Conservation (phyloP, 2,888 invertebrate genomes). For the Eretmocerus hayati region DNA sequence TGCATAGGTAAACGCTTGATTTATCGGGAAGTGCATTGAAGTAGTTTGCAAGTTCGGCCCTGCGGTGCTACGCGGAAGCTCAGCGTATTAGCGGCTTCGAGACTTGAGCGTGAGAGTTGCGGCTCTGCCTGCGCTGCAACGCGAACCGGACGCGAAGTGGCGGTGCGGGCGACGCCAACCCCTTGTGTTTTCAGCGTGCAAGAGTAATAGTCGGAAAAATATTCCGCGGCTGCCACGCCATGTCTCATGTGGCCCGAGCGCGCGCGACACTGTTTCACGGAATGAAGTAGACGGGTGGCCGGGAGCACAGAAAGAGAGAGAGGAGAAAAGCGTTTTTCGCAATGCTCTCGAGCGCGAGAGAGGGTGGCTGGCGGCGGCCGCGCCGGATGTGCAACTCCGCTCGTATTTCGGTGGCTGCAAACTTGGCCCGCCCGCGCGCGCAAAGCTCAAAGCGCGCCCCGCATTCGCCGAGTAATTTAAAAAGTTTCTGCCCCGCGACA, state of each 20-base stretch:
- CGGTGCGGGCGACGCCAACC: constrained; percentile 10
- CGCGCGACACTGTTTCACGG: not conserved
- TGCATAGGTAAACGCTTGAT: too few relatives aligned
- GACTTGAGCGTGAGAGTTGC: too few relatives aligned
- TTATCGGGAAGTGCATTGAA: too few relatives aligned
- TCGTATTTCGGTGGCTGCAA: constrained; percentile 33
- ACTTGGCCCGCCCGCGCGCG: constrained; percentile 22
- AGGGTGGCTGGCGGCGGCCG: not conserved
- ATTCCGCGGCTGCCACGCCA: constrained; percentile 25
- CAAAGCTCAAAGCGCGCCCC: constrained; percentile 34
- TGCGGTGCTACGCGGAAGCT: too few relatives aligned
- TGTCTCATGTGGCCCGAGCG: constrained; percentile 1
- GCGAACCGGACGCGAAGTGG: too few relatives aligned
- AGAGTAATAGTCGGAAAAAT: constrained; percentile 35
- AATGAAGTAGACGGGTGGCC: not conserved
- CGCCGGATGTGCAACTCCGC: constrained; percentile 35
- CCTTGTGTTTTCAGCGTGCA: constrained; percentile 10
- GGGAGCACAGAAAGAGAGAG: too few relatives aligned
- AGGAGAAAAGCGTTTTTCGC: too few relatives aligned
- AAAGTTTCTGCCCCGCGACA: constrained; percentile 46
- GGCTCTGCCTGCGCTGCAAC: too few relatives aligned
- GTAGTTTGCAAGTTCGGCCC: too few relatives aligned
- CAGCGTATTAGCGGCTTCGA: too few relatives aligned
- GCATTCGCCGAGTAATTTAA: constrained; percentile 40
- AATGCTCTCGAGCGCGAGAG: not conserved